These are phyloP conservation scores for Grapholita molesta DNA, from an alignment of 1,140 invertebrate species.

Conservation along the genomic window DNA sequence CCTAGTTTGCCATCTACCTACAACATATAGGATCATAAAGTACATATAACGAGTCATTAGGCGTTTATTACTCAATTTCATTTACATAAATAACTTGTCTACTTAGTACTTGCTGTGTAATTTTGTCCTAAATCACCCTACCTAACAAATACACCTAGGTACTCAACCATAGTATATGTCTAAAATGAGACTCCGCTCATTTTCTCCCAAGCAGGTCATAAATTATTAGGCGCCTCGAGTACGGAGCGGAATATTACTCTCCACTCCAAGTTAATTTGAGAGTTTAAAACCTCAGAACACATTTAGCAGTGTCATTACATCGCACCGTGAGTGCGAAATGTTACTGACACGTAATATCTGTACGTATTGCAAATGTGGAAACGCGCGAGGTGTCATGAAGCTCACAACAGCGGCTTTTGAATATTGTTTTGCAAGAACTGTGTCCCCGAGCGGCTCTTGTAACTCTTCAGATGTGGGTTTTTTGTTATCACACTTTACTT, in stretches of 20 bases:
- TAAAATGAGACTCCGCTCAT: constrained; percentile 5
- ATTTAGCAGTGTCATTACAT: constrained; percentile 5
- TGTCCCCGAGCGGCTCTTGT: background rate
- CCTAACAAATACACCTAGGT: background rate
- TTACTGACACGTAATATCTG: constrained; percentile 1
- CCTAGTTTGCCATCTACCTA: no score
- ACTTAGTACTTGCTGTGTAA: background rate
- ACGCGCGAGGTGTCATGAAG: background rate
- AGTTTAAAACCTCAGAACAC: constrained; percentile 15
- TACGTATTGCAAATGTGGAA: background rate
- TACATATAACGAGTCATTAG: no score
- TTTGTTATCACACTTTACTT: background rate
- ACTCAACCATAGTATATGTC: background rate
- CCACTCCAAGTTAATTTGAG: constrained; percentile 10
- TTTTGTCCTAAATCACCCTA: background rate
- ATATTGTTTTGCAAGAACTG: background rate
- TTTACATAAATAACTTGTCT: no score
- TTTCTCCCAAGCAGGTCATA: constrained; percentile 11
- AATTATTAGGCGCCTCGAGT: background rate
- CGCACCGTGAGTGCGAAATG: constrained; percentile 4
- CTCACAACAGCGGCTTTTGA: background rate
- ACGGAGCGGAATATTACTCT: constrained; percentile 6
- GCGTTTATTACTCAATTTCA: no score
- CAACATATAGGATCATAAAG: no score
- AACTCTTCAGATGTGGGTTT: background rate